phyloP scores from a whole-genome alignment of 2,888 invertebrate genomes.

The Drosophila quasianomalipes region DNA sequence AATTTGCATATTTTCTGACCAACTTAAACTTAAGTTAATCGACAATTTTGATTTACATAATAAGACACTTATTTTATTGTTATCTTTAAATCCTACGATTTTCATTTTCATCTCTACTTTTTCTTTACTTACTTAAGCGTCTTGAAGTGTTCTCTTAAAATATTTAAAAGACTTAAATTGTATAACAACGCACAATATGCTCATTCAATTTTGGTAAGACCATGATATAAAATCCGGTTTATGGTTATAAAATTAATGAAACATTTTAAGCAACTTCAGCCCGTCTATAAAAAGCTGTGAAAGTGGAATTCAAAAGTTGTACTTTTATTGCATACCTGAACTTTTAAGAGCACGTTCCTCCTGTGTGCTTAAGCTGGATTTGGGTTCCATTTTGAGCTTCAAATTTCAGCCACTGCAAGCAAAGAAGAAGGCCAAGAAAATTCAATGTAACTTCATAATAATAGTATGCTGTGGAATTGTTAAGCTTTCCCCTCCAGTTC shows the following conservation, averaged over 20 bases:
- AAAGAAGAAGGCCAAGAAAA: conserved; percentile 58
- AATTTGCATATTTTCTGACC: neutral
- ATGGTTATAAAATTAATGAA: conserved; percentile 17
- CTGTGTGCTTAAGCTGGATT: conserved; percentile 81
- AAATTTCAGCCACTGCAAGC: conserved; percentile 57
- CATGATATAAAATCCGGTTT: neutral
- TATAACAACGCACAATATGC: neutral
- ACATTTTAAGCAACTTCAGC: neutral
- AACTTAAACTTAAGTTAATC: neutral
- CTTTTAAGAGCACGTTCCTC: conserved; percentile 83
- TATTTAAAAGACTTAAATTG: neutral
- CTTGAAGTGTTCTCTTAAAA: neutral
- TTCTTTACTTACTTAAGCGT: neutral
- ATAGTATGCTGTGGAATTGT: conserved; percentile 64
- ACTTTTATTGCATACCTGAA: conserved; percentile 79
- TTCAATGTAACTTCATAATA: conserved; percentile 76
- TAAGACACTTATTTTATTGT: neutral
- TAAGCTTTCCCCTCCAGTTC: conserved; percentile 48
- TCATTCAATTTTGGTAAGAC: neutral
- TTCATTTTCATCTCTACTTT: neutral
- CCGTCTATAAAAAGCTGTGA: neutral
- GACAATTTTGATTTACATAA: neutral
- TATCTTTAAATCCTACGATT: neutral
- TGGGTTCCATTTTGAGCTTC: conserved; percentile 67
- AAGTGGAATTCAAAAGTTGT: conserved; percentile 21